These are phyloP conservation scores for Diorhabda elongata DNA, from an alignment of 1,140 invertebrate species.

Conservation along the genomic window DNA sequence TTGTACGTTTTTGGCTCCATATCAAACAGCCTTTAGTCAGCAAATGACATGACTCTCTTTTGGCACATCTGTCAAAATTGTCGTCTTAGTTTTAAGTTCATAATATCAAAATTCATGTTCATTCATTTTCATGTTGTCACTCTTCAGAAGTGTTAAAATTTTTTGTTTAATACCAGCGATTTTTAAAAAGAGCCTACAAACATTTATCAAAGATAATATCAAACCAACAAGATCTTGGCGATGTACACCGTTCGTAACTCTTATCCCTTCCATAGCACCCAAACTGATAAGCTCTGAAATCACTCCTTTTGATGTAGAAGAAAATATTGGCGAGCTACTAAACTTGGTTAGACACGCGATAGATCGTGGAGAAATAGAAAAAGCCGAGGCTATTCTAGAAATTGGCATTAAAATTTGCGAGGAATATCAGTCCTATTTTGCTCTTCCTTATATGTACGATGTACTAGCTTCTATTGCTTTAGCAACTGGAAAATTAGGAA, in stretches of 20 bases:
- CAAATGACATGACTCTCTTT: too few relatives aligned
- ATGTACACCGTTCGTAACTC: background rate
- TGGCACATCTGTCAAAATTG: too few relatives aligned
- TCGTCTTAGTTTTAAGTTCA: background rate
- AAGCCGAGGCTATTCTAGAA: constrained; percentile 41
- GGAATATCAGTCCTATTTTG: constrained; percentile 36
- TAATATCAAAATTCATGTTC: constrained; percentile 8
- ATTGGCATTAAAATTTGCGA: constrained; percentile 44
- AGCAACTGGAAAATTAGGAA: constrained; percentile 37
- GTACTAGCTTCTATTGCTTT: constrained; percentile 41
- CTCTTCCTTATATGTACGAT: constrained; percentile 43
- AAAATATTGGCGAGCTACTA: constrained; percentile 42
- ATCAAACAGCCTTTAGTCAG: too few relatives aligned
- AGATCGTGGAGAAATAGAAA: constrained; percentile 41
- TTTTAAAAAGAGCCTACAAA: background rate
- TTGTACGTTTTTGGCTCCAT: too few relatives aligned
- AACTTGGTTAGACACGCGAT: constrained; percentile 39
- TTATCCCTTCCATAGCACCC: background rate
- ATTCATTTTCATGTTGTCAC: constrained; percentile 16
- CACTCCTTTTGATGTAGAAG: constrained; percentile 38
- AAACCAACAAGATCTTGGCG: background rate
- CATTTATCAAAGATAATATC: background rate
- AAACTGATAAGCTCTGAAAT: background rate
- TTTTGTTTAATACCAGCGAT: background rate
- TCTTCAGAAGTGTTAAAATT: constrained; percentile 1